These are phyloP conservation scores for Neodiprion lecontei DNA, from an alignment of 1,140 invertebrate genomes.

Conservation along the genomic window DNA sequence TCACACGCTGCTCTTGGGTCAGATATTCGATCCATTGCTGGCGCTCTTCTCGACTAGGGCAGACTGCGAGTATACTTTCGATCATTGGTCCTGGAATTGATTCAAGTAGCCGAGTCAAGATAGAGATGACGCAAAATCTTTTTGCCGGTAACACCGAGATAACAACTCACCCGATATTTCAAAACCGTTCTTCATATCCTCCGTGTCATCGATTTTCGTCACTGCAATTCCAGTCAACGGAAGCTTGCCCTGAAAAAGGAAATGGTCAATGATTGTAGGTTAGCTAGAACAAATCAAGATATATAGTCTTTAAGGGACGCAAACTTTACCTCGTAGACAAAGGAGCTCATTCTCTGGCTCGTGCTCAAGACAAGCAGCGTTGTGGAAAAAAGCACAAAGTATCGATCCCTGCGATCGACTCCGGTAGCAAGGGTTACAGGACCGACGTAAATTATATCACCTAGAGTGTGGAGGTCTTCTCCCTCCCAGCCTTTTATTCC, in stretches of 20 bases:
- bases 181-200: conserved; percentile 86
- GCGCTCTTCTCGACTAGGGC: conserved; percentile 83
- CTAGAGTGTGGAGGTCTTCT: conserved; percentile 78
- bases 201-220: conserved; percentile 78
- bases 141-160: background rate
- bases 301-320: conserved; percentile 7
- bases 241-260: conserved; percentile 79
- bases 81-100: conserved; percentile 80
- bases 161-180: conserved; percentile 77
- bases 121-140: background rate
- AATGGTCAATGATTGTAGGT: conserved; percentile 20
- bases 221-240: conserved; percentile 86
- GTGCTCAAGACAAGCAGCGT: conserved; percentile 90
- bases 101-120: background rate
- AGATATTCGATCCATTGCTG: conserved; percentile 87
- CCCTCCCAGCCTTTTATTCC: conserved; percentile 95
- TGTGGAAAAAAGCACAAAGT: conserved; percentile 90
- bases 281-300: conserved; percentile 17
- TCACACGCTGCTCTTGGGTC: conserved; percentile 66
- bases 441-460: conserved; percentile 85
- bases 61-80: conserved; percentile 86
- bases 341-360: conserved; percentile 90
- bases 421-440: conserved; percentile 80
- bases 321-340: conserved; percentile 87
- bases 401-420: conserved; percentile 82